These are phyloP conservation scores for Ormyrus rosae DNA, from an alignment of 2,888 invertebrate genomes.

Conservation along the genomic window DNA sequence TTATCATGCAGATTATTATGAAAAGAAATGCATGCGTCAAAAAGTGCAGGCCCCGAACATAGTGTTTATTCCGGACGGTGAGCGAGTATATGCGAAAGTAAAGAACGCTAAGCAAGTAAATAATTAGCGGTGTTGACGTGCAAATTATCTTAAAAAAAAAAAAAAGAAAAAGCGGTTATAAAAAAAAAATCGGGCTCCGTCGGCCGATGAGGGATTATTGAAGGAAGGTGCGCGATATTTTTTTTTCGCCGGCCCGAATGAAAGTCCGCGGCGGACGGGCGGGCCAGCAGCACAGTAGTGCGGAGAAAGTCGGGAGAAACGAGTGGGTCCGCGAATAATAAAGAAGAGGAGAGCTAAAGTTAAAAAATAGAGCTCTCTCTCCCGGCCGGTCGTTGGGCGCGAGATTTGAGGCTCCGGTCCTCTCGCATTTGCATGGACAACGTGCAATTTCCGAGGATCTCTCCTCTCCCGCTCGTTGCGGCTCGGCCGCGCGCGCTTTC, in stretches of 20 bases:
- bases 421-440: conserved; percentile 69
- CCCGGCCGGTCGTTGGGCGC: conserved; percentile 17
- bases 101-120: conserved; percentile 23
- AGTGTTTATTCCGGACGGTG: too few species aligned
- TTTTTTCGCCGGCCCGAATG: conserved; percentile 2
- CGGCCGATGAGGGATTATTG: conserved; percentile 12
- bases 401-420: conserved; percentile 46
- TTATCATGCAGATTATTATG: too few species aligned
- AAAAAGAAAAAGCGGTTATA: background rate
- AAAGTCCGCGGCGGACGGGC: background rate
- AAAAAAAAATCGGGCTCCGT: background rate
- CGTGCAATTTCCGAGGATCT: conserved; percentile 68
- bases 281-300: background rate
- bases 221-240: too few species aligned
- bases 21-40: too few species aligned
- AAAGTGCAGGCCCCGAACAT: too few species aligned
- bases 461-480: conserved; percentile 47
- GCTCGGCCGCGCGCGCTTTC: conserved; percentile 22
- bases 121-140: conserved; percentile 22
- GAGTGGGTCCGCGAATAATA: conserved; percentile 41
- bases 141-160: conserved; percentile 30
- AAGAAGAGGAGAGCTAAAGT: conserved; percentile 39
- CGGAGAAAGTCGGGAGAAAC: conserved; percentile 25
- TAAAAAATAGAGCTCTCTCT: conserved; percentile 41
- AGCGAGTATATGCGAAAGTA: conserved; percentile 12